These are phyloP conservation scores for Sclerurus mexicanus DNA, from an alignment of 2,113 vertebrate species.

Conservation along the genomic window DNA sequence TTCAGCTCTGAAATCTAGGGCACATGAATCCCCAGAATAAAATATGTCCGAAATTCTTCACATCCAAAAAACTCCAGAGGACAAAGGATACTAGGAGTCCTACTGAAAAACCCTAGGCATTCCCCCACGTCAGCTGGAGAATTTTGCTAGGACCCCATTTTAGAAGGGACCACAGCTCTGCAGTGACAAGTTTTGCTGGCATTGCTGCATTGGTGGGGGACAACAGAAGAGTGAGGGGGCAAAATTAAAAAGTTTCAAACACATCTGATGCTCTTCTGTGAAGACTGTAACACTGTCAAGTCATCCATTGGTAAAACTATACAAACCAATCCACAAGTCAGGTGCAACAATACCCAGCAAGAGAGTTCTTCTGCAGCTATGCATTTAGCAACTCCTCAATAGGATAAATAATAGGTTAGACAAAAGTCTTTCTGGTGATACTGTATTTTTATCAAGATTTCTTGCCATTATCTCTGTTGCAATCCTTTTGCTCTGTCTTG, in stretches of 20 bases:
- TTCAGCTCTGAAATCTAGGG: neutral
- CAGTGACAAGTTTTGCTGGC: neutral
- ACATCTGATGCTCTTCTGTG: neutral
- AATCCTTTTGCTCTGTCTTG: neutral
- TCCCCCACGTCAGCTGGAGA: neutral
- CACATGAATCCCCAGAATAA: neutral
- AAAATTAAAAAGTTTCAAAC: neutral
- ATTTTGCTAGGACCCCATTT: neutral
- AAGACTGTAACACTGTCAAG: neutral
- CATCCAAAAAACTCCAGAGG: neutral
- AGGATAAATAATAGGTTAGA: neutral
- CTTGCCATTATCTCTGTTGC: neutral
- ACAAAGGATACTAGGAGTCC: neutral
- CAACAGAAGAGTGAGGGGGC: neutral
- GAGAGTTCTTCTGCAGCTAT: neutral
- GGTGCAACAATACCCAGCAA: neutral
- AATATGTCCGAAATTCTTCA: neutral
- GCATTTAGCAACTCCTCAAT: neutral
- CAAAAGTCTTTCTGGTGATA: neutral
- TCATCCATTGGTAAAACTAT: neutral
- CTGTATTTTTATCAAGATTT: neutral
- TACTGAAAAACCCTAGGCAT: neutral
- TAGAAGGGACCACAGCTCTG: neutral
- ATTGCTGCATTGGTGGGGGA: neutral
- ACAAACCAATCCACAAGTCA: neutral